Evolutionary conservation across 2,113 vertebrate species (phyloP).

Genomic region (Grallaria varia): DNA sequence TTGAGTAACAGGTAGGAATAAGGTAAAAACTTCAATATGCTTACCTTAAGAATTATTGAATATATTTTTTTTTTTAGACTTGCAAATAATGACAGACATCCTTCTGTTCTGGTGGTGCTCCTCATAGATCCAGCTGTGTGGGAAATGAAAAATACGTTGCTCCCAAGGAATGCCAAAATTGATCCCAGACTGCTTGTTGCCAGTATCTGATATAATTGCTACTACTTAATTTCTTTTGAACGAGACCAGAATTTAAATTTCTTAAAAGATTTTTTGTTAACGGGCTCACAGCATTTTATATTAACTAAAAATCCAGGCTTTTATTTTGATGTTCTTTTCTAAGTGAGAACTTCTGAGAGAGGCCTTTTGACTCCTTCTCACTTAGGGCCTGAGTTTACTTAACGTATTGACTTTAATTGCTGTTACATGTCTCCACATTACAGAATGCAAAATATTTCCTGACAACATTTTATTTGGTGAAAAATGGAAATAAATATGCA

Average conservation of each 20-base stretch:
- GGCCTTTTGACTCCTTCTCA: background rate
- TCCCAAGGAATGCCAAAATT: background rate
- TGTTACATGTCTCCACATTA: background rate
- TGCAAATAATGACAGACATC: conserved; percentile 33
- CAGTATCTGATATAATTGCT: background rate
- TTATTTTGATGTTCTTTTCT: background rate
- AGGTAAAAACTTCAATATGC: conserved; percentile 66
- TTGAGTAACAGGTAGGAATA: conserved; percentile 51
- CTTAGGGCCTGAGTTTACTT: background rate
- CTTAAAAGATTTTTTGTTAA: background rate
- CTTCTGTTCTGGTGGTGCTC: background rate
- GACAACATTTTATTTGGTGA: background rate
- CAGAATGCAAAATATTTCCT: background rate
- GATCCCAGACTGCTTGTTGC: background rate
- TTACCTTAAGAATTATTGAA: conserved; percentile 44
- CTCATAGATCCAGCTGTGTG: background rate
- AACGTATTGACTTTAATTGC: background rate
- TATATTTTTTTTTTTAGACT: conserved; percentile 60
- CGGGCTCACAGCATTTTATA: background rate
- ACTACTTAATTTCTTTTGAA: background rate
- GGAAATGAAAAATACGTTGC: background rate
- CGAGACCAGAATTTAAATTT: background rate
- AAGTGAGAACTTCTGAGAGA: background rate
- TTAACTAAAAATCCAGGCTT: background rate
- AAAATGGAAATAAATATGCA: background rate